Evolutionary conservation across 1,140 invertebrate genomes (phyloP).

Genomic region (Drosophila eugracilis): DNA sequence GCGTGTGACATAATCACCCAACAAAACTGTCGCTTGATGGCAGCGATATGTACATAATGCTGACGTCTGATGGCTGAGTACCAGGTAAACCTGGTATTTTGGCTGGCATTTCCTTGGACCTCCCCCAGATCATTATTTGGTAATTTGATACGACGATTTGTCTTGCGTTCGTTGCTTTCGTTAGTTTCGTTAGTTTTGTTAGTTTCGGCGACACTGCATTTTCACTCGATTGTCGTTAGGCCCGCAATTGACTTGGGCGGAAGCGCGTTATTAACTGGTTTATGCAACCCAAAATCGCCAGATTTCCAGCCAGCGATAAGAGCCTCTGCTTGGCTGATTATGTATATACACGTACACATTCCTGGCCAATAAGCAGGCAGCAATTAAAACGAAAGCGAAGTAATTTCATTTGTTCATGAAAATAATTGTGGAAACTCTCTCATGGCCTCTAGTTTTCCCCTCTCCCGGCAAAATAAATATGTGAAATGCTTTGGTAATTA

Average conservation of each 20-base stretch:
- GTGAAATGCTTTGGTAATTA: slow-evolving; percentile 74
- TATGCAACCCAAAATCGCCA: slow-evolving; percentile 82
- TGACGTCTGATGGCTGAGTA: slow-evolving; percentile 17
- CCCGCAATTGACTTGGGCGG: slow-evolving; percentile 77
- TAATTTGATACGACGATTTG: slow-evolving; percentile 84
- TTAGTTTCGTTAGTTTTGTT: not conserved
- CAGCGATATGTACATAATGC: slow-evolving; percentile 2
- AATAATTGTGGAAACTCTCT: slow-evolving; percentile 75
- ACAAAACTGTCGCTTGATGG: slow-evolving; percentile 29
- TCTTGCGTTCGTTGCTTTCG: slow-evolving; percentile 69
- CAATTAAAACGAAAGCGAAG: slow-evolving; percentile 82
- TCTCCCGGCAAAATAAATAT: slow-evolving; percentile 43
- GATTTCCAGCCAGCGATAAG: slow-evolving; percentile 71
- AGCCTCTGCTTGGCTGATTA: slow-evolving; percentile 49
- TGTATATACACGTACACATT: slow-evolving; percentile 14
- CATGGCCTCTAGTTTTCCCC: slow-evolving; percentile 8
- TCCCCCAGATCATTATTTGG: slow-evolving; percentile 63
- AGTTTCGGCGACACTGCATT: slow-evolving; percentile 60
- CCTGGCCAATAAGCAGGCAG: slow-evolving; percentile 65
- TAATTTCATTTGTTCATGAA: slow-evolving; percentile 82
- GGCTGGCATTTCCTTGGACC: slow-evolving; percentile 31
- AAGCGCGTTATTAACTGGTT: slow-evolving; percentile 84
- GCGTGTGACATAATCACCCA: slow-evolving; percentile 79
- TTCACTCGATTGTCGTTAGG: slow-evolving; percentile 77
- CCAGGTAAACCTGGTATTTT: slow-evolving; percentile 12